A percentile compares a stretch with the other conserved stretches of the same genome.
Evolutionary conservation across 1,140 invertebrate species (phyloP).

Genomic region (Samia ricini): DNA sequence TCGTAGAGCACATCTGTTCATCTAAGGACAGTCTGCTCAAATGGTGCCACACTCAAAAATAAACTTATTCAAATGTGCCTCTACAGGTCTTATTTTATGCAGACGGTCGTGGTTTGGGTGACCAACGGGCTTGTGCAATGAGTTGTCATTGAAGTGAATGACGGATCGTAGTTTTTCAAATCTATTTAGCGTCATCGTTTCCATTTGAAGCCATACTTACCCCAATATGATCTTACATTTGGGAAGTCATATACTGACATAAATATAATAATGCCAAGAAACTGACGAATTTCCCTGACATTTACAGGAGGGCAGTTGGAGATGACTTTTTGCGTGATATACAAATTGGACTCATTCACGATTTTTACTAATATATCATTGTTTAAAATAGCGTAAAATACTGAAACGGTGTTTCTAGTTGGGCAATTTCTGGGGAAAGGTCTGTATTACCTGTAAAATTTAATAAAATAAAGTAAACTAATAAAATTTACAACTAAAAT

Average conservation of each 20-base stretch:
- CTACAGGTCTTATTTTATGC: slow-evolving; percentile 53
- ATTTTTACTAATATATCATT: slow-evolving; percentile 15
- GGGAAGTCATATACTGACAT: slow-evolving; percentile 30
- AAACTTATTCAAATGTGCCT: slow-evolving; percentile 38
- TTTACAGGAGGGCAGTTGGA: slow-evolving; percentile 16
- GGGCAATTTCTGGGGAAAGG: slow-evolving; percentile 14
- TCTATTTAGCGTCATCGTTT: slow-evolving; percentile 24
- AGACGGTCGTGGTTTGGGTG: slow-evolving; percentile 44
- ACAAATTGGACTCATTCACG: slow-evolving; percentile 20
- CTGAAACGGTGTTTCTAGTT: slow-evolving; percentile 20
- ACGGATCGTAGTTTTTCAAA: slow-evolving; percentile 27
- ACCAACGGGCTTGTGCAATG: slow-evolving; percentile 19
- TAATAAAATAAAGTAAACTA: slow-evolving; percentile 14
- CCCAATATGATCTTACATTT: slow-evolving; percentile 35
- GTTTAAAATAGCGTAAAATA: slow-evolving; percentile 14
- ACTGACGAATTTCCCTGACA: slow-evolving; percentile 29
- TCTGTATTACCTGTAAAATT: slow-evolving; percentile 20
- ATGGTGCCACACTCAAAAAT: slow-evolving; percentile 32
- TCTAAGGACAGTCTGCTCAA: slow-evolving; percentile 47
- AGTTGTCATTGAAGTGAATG: slow-evolving; percentile 32
- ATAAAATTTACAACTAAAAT: slow-evolving; percentile 16
- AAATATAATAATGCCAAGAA: slow-evolving; percentile 32
- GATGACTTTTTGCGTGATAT: slow-evolving; percentile 21
- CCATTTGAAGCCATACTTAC: slow-evolving; percentile 16
- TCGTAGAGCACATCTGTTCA: slow-evolving; percentile 49